Conservation (phyloP, 2,113 vertebrate genomes). For the Limanda limanda region DNA sequence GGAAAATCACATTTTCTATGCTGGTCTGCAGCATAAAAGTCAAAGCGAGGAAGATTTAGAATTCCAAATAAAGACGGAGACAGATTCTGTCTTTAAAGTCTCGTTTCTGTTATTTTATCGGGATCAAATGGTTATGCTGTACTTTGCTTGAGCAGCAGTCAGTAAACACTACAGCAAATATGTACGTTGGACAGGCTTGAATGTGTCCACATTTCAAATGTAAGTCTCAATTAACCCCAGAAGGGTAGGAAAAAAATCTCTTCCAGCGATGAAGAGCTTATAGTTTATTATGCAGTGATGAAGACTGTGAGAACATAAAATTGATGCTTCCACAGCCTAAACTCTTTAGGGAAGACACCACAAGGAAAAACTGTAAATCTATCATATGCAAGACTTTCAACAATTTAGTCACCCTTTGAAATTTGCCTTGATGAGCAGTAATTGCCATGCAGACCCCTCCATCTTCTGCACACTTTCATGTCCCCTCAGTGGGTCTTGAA, state of each 20-base stretch:
- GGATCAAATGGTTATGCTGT: conserved; percentile 59
- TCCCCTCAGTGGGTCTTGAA: conserved; percentile 74
- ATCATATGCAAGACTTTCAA: conserved; percentile 60
- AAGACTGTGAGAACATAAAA: conserved; percentile 60
- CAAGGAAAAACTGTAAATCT: conserved; percentile 71
- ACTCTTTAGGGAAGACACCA: conserved; percentile 65
- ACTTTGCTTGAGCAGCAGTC: conserved; percentile 51
- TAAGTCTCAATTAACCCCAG: conserved; percentile 57
- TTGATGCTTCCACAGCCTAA: conserved; percentile 44
- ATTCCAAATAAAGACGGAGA: conserved; percentile 73
- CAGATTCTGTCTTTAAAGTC: conserved; percentile 68
- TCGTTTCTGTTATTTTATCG: conserved; percentile 62
- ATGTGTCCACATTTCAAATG: conserved; percentile 46
- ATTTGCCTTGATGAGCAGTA: conserved; percentile 71
- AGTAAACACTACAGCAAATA: conserved; percentile 78
- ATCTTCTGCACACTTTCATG: conserved; percentile 73
- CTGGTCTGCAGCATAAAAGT: conserved; percentile 62
- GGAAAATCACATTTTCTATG: conserved; percentile 74
- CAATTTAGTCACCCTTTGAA: conserved; percentile 74
- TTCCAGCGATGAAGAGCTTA: conserved; percentile 32
- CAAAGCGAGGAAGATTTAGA: conserved; percentile 56
- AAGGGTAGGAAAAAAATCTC: conserved; percentile 21
- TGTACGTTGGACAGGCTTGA: conserved; percentile 62
- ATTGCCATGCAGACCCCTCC: conserved; percentile 65
- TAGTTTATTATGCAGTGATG: conserved; percentile 42